phyloP scores from a whole-genome alignment of 64 coral and sea anemone species.

The Orbicella faveolata region DNA sequence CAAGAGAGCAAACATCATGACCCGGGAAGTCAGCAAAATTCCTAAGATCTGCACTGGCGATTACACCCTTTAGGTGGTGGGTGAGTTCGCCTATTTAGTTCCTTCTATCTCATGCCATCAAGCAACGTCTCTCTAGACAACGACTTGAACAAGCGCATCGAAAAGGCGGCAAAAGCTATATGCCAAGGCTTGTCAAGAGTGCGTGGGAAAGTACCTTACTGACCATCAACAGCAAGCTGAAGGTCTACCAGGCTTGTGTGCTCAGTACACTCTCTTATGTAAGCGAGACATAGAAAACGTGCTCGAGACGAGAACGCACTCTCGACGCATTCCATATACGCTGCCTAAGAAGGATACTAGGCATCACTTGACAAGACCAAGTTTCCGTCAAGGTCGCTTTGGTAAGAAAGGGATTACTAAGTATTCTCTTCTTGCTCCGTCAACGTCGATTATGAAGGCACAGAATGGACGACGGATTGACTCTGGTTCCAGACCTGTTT shows the following conservation, averaged over 20 bases:
- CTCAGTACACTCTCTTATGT: conserved; percentile 44
- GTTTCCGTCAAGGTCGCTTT: neutral
- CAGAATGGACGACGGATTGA: neutral
- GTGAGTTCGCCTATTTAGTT: conserved; percentile 1
- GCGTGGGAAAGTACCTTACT: conserved; percentile 10
- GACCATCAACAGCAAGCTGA: conserved; percentile 9
- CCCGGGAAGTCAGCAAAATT: conserved; percentile 3
- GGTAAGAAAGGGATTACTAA: neutral
- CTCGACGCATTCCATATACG: neutral
- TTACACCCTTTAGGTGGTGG: conserved; percentile 24
- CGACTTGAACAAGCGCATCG: neutral
- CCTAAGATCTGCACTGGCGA: conserved; percentile 35
- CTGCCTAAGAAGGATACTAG: conserved; percentile 11
- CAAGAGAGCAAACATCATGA: conserved; percentile 19
- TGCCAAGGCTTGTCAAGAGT: conserved; percentile 1
- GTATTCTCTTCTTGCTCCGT: neutral
- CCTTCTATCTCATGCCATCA: conserved; percentile 6
- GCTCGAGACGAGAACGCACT: neutral
- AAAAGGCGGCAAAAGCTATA: conserved; percentile 3
- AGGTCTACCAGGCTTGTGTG: conserved; percentile 5
- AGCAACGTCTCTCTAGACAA: neutral
- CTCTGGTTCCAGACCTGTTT: conserved; percentile 19
- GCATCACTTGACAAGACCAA: conserved; percentile 18
- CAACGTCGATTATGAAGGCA: neutral
- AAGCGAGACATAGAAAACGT: conserved; percentile 24